Percentiles rank a stretch among this genome's conserved stretches.
Conservation (phyloP, 2,113 vertebrate species). For the Nothobranchius furzeri region DNA sequence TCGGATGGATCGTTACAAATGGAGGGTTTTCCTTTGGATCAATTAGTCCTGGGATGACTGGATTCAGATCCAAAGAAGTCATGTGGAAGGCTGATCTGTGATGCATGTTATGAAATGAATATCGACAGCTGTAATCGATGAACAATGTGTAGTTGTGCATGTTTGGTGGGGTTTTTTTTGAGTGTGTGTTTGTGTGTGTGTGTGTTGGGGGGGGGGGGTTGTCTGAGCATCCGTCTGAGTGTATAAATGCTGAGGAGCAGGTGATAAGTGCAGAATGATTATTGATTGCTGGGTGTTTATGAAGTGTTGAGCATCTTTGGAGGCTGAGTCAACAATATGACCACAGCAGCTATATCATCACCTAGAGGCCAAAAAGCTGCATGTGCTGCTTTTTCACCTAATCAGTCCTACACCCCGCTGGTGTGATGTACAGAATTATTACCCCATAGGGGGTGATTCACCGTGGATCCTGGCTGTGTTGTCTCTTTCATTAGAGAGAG, state of each 20-base stretch:
- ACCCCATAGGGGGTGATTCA: constrained; percentile 7
- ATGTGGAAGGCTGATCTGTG: background rate
- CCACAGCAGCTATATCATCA: constrained; percentile 5
- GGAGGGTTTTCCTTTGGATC: constrained; percentile 27
- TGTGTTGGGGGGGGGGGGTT: no score
- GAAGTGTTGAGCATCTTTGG: constrained; percentile 14
- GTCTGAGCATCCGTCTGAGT: background rate
- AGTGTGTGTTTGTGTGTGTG: background rate
- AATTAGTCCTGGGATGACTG: constrained; percentile 49
- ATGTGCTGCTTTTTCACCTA: constrained; percentile 5
- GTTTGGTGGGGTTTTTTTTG: background rate
- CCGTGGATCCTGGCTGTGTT: background rate
- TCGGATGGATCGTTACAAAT: background rate
- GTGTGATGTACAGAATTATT: constrained; percentile 8
- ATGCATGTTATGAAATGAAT: constrained; percentile 10
- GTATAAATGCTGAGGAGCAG: constrained; percentile 13
- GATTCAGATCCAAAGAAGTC: constrained; percentile 33
- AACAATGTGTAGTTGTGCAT: no score
- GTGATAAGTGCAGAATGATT: constrained; percentile 46
- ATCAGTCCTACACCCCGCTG: background rate
- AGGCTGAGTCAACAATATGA: constrained; percentile 16
- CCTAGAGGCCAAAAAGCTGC: constrained; percentile 16
- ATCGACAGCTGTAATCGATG: constrained; percentile 4
- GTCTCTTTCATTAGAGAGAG: constrained; percentile 12
- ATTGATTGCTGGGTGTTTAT: constrained; percentile 54